Evolutionary conservation across 2,888 invertebrate genomes (phyloP).

Genomic region (Isoperla grammatica): DNA sequence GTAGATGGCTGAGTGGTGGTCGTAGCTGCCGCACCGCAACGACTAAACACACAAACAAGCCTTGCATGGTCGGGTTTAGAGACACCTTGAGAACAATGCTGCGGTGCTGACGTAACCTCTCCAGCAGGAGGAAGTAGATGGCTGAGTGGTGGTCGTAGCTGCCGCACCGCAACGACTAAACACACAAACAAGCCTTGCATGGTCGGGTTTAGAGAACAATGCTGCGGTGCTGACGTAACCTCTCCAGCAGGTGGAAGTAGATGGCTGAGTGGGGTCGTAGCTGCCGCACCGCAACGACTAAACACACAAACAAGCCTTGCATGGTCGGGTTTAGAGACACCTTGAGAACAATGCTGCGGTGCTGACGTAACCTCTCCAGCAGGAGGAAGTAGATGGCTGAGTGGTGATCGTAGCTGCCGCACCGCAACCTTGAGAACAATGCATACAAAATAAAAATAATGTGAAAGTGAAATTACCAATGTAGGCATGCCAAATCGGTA

Average conservation of each 20-base stretch:
- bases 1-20: conserved; percentile 94
- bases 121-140: conserved; percentile 84
- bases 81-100: too few relatives aligned
- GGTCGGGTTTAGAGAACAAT: too few relatives aligned
- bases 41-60: conserved; percentile 49
- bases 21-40: conserved; percentile 78
- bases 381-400: conserved; percentile 90
- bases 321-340: too few relatives aligned
- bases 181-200: too few relatives aligned
- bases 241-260: conserved; percentile 81
- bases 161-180: conserved; percentile 69
- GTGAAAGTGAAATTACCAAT: too few relatives aligned
- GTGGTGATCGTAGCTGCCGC: conserved; percentile 89
- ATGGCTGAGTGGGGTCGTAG: conserved; percentile 93
- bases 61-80: too few relatives aligned
- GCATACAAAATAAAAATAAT: too few relatives aligned
- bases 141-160: conserved; percentile 94
- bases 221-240: conserved; percentile 50
- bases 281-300: conserved; percentile 74
- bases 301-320: conserved; percentile 39
- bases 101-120: conserved; percentile 56
- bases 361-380: conserved; percentile 64
- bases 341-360: too few relatives aligned
- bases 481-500: too few relatives aligned
- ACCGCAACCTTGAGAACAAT: too few relatives aligned